A percentile compares a stretch with the other conserved stretches of the same genome.
These are phyloP conservation scores for Drosophila athabasca DNA, from an alignment of 1,140 invertebrate genomes.

Conservation along the genomic window DNA sequence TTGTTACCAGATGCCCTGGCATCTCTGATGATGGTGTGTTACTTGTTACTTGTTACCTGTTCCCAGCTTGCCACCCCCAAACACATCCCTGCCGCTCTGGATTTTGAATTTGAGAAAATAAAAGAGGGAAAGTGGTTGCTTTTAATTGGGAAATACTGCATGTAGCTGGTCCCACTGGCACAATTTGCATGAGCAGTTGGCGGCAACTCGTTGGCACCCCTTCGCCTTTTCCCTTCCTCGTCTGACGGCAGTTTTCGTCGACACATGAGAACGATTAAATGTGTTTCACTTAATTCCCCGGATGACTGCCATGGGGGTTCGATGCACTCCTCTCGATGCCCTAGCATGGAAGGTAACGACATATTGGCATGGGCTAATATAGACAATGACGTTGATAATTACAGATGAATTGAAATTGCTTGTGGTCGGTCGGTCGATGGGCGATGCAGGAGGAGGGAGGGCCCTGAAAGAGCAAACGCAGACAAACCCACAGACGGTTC, in stretches of 20 bases:
- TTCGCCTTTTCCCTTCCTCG: neutral
- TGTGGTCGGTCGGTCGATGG: conserved; percentile 22
- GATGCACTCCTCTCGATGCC: conserved; percentile 18
- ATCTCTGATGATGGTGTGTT: neutral
- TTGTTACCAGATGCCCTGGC: too few species aligned
- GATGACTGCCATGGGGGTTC: conserved; percentile 49
- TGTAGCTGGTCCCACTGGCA: conserved; percentile 34
- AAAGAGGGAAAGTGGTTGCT: conserved; percentile 36
- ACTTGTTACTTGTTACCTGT: too few species aligned
- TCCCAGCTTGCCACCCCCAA: too few species aligned
- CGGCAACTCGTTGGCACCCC: neutral
- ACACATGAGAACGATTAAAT: conserved; percentile 55
- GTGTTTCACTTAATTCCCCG: conserved; percentile 37
- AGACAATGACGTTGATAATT: conserved; percentile 40
- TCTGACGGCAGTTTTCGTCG: neutral
- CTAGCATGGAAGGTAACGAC: conserved; percentile 11
- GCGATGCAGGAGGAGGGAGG: neutral
- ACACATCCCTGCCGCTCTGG: neutral
- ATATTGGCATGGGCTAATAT: conserved; percentile 59
- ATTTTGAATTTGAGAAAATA: conserved; percentile 48
- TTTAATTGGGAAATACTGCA: neutral
- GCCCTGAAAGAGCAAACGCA: neutral
- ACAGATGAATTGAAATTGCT: conserved; percentile 55
- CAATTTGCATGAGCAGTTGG: conserved; percentile 31
- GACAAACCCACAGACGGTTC: conserved; percentile 11